These are phyloP conservation scores for Caenorhabditis parvicauda DNA, from an alignment of 2,888 invertebrate species.

Conservation along the genomic window DNA sequence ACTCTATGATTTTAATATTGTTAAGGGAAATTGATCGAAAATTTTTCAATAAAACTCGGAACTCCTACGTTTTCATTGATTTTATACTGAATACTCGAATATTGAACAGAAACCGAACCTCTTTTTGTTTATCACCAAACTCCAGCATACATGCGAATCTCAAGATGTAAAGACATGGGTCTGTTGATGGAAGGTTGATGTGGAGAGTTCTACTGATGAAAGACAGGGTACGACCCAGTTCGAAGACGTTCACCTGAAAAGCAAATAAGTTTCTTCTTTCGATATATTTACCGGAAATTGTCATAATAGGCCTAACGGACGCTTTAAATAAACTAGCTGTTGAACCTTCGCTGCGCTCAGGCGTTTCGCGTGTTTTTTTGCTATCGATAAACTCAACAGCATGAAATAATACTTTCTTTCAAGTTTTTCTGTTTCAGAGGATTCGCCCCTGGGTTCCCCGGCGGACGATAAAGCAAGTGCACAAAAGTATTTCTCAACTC, in stretches of 20 bases:
- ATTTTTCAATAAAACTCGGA: background rate
- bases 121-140: constrained; percentile 82
- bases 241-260: constrained; percentile 86
- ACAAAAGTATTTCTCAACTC: too few species aligned
- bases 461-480: too few species aligned
- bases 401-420: background rate
- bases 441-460: too few species aligned
- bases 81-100: constrained; percentile 6
- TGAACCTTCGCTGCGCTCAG: too few species aligned
- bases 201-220: constrained; percentile 83
- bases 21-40: constrained; percentile 8
- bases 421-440: too few species aligned
- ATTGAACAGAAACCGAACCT: constrained; percentile 63
- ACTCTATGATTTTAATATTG: constrained; percentile 1
- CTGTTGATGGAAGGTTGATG: constrained; percentile 71
- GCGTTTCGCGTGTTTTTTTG: too few species aligned
- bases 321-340: too few species aligned
- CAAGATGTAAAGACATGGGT: constrained; percentile 92
- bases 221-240: constrained; percentile 87
- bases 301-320: too few species aligned
- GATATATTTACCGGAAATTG: too few species aligned
- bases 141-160: constrained; percentile 89
- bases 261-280: background rate
- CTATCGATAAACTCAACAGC: background rate
- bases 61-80: background rate